Base-by-base conservation (phyloP, 2,113 vertebrate species). In the Australoheros scitulus region DNA sequence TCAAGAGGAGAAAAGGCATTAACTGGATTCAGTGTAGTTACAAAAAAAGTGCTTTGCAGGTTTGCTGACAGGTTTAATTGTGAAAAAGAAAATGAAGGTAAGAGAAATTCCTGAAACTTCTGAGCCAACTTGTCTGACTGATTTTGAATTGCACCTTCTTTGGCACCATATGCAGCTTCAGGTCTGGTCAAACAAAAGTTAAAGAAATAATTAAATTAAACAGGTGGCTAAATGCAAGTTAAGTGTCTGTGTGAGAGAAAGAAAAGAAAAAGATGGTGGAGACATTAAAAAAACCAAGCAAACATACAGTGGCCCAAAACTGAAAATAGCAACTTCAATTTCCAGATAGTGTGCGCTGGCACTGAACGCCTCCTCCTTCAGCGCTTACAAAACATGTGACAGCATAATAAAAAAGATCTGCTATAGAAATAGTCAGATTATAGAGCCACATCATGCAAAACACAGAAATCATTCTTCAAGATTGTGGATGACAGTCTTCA, bases 361-460 rank as follows among this genome's bases (percentile, higher is more conserved):
- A 38, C 32, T 7, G 20, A 78, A 47, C 7, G 4, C 60, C 61
- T 70, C 20, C 29, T 43, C 34, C 10, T 29, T 52, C 15, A 3
- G 47, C 65, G 10, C 55, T 15, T 4, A 29, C 32, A 11, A 38
- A 78, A 36, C 63, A 32, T 80, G 1, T 4, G 3, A 84, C 50
- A 64, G 43, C 61, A 82, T 11, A 7, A 52, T n/a, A 63, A 80
- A 85, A 77, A 77, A 11, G 13, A 78, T 14, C 26, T 3, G 22
- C 65, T 15, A 11, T 5, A 6, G 50, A 59, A 81, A 79, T 18
- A 61, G 18, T 41, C 7, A 47, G 56, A 78, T 61, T 55, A 78
- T 1, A 59, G 52, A 82, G 63, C 59, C 47, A 76, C 74, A 74
- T 55, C 52, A 91, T 89, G 88, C 86, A 89, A 70, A 77, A 85